Conservation (phyloP, 2,113 vertebrate species). For the Campylorhamphus procurvoides region DNA sequence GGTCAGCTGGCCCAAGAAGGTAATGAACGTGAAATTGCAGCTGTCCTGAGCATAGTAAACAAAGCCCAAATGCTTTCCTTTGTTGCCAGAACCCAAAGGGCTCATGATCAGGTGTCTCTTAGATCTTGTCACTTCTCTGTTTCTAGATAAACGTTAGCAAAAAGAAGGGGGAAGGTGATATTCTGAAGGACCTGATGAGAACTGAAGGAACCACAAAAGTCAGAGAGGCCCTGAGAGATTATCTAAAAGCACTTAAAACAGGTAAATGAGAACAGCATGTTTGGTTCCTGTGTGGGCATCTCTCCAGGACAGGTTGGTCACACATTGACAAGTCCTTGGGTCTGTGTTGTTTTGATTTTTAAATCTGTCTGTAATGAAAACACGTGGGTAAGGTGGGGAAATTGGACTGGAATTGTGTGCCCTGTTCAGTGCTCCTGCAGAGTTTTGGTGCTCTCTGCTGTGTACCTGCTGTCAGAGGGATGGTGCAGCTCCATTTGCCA, state of each 20-base stretch:
- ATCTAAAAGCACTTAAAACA: constrained; percentile 75
- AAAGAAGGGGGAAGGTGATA: constrained; percentile 74
- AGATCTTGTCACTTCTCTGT: constrained; percentile 10
- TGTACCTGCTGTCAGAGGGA: neutral
- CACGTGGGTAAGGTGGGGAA: accelerated
- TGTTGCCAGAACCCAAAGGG: neutral
- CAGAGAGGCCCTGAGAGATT: constrained; percentile 73
- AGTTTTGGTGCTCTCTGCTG: neutral
- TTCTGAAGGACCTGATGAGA: constrained; percentile 74
- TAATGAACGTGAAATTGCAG: neutral
- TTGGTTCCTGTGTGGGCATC: neutral
- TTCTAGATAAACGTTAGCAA: constrained; percentile 74
- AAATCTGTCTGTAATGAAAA: neutral
- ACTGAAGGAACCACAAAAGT: constrained; percentile 69
- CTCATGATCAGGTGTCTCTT: neutral
- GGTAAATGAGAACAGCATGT: neutral
- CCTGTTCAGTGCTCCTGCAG: neutral
- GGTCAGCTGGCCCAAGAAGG: neutral
- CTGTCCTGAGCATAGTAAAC: neutral
- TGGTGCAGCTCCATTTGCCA: neutral
- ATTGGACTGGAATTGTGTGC: neutral
- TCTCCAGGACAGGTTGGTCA: neutral
- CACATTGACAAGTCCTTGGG: accelerated
- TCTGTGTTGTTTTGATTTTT: neutral
- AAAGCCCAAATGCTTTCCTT: neutral